Percentiles rank a stretch among this genome's conserved stretches.
phyloP scores from a whole-genome alignment of 2,113 vertebrate genomes.

The Melospiza melodia region DNA sequence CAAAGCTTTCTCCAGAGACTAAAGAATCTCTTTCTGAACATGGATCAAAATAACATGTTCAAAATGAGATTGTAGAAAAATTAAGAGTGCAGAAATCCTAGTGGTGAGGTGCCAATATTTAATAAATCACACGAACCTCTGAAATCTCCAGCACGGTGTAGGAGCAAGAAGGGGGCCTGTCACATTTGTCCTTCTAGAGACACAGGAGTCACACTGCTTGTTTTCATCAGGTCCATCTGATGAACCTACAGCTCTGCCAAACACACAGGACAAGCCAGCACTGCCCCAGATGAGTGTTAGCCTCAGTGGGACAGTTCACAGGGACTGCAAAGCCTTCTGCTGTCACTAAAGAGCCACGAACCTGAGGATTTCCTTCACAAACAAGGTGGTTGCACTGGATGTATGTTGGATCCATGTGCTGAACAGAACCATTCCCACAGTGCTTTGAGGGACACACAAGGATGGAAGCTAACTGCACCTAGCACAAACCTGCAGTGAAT shows the following conservation, averaged over 20 bases:
- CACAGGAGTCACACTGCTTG: fast-evolving
- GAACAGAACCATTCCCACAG: not conserved
- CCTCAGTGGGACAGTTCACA: not conserved
- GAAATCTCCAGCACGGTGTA: not conserved
- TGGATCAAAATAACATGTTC: not conserved
- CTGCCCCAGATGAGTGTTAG: not conserved
- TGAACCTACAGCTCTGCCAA: not conserved
- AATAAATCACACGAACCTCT: not conserved
- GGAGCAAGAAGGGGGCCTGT: not conserved
- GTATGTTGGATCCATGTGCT: not conserved
- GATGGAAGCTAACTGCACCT: not conserved
- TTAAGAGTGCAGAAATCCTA: not conserved
- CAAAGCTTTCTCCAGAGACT: not conserved
- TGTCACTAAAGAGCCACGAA: not conserved
- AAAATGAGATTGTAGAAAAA: not conserved
- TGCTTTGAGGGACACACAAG: not conserved
- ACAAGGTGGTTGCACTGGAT: not conserved
- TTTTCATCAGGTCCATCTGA: not conserved
- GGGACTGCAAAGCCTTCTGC: not conserved
- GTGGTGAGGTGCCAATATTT: not conserved
- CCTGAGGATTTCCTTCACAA: not conserved
- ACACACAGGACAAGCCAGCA: not conserved
- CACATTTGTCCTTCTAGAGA: not conserved
- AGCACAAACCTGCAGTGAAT: not conserved
- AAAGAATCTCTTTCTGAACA: not conserved